Evolutionary conservation across 2,888 invertebrate genomes (phyloP).

Genomic region (Morinoia aosen): DNA sequence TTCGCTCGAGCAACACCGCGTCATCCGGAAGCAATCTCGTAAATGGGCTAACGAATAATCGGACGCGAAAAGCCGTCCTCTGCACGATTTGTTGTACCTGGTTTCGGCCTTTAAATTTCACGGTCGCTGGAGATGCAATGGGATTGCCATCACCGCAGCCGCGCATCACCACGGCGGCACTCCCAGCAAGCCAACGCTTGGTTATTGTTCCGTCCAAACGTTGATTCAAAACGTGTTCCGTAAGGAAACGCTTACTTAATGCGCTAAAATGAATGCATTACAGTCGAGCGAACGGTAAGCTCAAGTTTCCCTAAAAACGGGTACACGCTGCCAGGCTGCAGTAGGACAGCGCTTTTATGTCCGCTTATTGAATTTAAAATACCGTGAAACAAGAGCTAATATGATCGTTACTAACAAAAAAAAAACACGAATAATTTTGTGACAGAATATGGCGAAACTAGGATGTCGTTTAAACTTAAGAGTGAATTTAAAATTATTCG

Average conservation of each 20-base stretch:
- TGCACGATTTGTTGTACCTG: neutral
- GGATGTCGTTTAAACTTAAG: neutral
- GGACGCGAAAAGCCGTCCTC: neutral
- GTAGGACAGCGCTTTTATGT: neutral
- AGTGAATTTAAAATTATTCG: neutral
- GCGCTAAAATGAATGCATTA: neutral
- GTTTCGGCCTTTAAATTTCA: slow-evolving; percentile 32
- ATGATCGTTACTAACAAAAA: neutral
- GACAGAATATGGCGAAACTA: neutral
- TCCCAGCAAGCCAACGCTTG: neutral
- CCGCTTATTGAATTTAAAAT: neutral
- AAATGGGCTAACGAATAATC: slow-evolving; percentile 38
- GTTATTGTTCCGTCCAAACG: neutral
- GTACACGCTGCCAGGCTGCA: neutral
- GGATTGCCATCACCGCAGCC: neutral
- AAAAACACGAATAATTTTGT: neutral
- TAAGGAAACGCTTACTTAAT: neutral
- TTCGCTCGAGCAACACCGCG: neutral
- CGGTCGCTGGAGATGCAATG: neutral
- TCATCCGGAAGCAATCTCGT: slow-evolving; percentile 29
- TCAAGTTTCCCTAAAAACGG: neutral
- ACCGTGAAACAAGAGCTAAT: neutral
- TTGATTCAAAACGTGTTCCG: neutral
- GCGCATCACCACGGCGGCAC: neutral
- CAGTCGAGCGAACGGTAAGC: neutral